Conservation (phyloP, 1,140 invertebrate genomes). For the Uloborus diversus region DNA sequence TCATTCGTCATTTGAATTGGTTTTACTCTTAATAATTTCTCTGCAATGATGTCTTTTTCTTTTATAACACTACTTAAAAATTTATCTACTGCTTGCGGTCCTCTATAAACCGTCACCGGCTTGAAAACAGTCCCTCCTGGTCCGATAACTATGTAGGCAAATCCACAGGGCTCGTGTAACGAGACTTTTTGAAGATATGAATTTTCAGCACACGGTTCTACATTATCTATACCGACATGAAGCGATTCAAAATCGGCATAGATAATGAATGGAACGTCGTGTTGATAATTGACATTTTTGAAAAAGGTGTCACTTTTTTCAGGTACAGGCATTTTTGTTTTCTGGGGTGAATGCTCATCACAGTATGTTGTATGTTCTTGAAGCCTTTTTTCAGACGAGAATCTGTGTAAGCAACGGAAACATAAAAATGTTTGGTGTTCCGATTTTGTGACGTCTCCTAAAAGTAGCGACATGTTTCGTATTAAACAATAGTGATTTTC, state of each 20-base stretch:
- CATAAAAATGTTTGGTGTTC: background rate
- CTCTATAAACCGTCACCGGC: background rate
- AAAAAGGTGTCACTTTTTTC: background rate
- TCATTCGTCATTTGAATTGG: background rate
- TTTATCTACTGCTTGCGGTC: background rate
- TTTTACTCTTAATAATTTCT: background rate
- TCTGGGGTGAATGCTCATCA: background rate
- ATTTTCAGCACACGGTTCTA: background rate
- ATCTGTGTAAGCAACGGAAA: background rate
- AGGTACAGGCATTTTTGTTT: background rate
- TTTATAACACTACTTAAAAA: background rate
- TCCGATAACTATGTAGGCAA: background rate
- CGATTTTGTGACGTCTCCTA: background rate
- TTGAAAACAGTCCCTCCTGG: background rate
- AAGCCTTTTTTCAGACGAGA: background rate
- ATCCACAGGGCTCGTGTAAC: background rate
- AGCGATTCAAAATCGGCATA: slow-evolving; percentile 3
- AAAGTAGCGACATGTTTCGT: background rate
- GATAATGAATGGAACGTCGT: background rate
- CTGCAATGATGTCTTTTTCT: background rate
- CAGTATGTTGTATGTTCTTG: background rate
- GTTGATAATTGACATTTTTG: slow-evolving; percentile 1
- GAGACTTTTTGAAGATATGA: background rate
- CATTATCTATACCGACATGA: background rate
- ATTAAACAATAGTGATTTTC: background rate